Conservation (phyloP, 2,797 vertebrate genomes). For the Saxicola maurus region DNA sequence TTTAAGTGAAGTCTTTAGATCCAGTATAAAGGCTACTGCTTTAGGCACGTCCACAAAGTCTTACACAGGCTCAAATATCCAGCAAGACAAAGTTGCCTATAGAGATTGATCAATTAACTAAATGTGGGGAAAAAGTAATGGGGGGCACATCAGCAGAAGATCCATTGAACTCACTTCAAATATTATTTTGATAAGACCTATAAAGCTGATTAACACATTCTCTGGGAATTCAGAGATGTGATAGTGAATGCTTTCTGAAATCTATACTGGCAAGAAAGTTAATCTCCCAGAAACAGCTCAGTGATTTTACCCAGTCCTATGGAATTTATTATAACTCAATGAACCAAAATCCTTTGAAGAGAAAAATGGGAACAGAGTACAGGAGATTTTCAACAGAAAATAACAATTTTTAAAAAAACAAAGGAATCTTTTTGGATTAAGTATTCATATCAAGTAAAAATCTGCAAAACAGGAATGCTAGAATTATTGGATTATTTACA, state of each 20-base stretch:
- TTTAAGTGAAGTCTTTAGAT: neutral
- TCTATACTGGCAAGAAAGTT: neutral
- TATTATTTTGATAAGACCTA: constrained; percentile 18
- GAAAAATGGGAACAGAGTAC: neutral
- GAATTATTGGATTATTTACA: neutral
- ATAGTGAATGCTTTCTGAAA: constrained; percentile 5
- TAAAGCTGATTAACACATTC: constrained; percentile 25
- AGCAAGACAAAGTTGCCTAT: neutral
- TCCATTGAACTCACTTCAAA: constrained; percentile 1
- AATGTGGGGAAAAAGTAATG: neutral
- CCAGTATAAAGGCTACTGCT: neutral
- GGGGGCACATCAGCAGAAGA: neutral
- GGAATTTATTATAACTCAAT: neutral
- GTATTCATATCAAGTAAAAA: neutral
- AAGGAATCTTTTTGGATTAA: neutral
- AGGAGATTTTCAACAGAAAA: neutral
- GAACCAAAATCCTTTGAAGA: neutral
- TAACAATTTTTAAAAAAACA: neutral
- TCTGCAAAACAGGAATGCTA: neutral
- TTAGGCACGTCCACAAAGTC: neutral
- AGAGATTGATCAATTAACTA: neutral
- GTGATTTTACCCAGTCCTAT: neutral
- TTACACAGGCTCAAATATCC: neutral
- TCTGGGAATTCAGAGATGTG: neutral
- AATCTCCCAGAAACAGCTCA: neutral